phyloP scores from a whole-genome alignment of 2,888 invertebrate genomes.

The Melipona beecheii region DNA sequence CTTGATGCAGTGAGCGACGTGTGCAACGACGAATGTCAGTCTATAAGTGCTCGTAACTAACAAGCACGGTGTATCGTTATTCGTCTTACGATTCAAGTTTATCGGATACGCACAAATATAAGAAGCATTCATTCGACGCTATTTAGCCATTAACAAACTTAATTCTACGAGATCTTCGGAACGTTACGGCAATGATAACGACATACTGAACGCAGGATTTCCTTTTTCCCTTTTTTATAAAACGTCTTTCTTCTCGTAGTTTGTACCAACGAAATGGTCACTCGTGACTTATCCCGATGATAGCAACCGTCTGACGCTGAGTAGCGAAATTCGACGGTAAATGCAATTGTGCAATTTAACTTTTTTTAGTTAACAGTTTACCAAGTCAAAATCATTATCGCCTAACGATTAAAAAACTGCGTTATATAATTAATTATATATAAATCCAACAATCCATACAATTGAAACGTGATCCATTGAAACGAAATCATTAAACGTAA shows the following conservation, averaged over 20 bases:
- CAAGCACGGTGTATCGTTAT: slow-evolving; percentile 32
- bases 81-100: slow-evolving; percentile 39
- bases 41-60: slow-evolving; percentile 40
- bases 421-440: too few relatives aligned
- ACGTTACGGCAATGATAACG: slow-evolving; percentile 26
- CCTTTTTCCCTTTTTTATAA: background rate
- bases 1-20: background rate
- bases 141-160: slow-evolving; percentile 44
- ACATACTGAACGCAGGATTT: slow-evolving; percentile 24
- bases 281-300: background rate
- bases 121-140: slow-evolving; percentile 38
- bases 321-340: background rate
- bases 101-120: slow-evolving; percentile 27
- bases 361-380: background rate
- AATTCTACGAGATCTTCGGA: slow-evolving; percentile 65
- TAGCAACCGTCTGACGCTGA: background rate
- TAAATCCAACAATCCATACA: background rate
- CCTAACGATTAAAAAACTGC: background rate
- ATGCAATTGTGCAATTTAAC: background rate
- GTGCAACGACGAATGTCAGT: slow-evolving; percentile 52
- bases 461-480: background rate
- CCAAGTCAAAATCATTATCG: background rate
- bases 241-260: background rate
- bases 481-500: background rate
- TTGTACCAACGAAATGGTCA: background rate